phyloP scores from a whole-genome alignment of 2,113 vertebrate species.

The Ibidorhyncha struthersii region DNA sequence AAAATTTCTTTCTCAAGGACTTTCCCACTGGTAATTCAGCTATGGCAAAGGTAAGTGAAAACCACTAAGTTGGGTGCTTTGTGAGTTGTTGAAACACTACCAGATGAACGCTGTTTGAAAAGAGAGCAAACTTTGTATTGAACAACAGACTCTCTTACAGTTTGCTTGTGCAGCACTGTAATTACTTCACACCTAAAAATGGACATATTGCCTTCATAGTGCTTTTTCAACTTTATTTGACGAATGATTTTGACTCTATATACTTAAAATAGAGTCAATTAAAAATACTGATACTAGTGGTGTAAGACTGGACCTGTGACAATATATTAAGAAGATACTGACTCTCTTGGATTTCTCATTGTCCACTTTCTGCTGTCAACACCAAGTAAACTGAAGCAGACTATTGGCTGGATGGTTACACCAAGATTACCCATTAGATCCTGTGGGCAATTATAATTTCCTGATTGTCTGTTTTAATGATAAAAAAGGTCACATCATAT shows the following conservation, averaged over 20 bases:
- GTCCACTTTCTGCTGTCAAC: neutral
- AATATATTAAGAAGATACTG: neutral
- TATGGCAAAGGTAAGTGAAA: conserved; percentile 81
- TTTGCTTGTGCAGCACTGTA: neutral
- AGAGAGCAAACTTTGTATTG: neutral
- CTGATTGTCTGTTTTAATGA: neutral
- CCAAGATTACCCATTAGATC: neutral
- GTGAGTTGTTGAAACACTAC: neutral
- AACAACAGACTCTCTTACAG: neutral
- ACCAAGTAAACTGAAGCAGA: neutral
- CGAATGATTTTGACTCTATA: neutral
- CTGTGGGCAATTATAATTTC: neutral
- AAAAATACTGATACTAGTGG: neutral
- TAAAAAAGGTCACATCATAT: neutral
- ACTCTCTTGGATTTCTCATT: neutral
- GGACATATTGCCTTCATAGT: neutral
- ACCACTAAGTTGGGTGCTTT: neutral
- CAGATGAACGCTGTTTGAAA: neutral
- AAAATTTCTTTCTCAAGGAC: conserved; percentile 66
- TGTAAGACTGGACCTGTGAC: neutral
- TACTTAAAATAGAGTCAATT: neutral
- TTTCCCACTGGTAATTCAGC: conserved; percentile 38
- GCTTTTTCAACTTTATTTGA: neutral
- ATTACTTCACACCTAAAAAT: neutral
- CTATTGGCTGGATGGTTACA: neutral